Percentiles rank a stretch among this genome's conserved stretches.
phyloP scores from a whole-genome alignment of 2,888 invertebrate genomes.

The Cryptops parisi region DNA sequence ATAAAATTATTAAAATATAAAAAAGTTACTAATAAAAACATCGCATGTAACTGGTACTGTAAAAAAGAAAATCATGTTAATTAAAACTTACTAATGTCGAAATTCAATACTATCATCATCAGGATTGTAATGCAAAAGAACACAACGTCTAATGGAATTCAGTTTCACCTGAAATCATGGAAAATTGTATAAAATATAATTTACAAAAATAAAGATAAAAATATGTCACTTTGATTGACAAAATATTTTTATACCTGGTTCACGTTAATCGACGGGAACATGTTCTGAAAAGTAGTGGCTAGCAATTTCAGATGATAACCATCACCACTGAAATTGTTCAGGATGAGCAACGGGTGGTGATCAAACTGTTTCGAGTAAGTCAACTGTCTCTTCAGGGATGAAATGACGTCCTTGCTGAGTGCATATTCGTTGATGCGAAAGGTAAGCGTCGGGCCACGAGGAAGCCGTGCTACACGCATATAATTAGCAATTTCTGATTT shows the following conservation, averaged over 20 bases:
- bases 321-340: constrained; percentile 61
- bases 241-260: constrained; percentile 46
- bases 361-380: constrained; percentile 66
- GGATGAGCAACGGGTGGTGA: constrained; percentile 74
- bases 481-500: constrained; percentile 71
- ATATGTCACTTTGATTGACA: neutral
- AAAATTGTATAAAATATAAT: constrained; percentile 9
- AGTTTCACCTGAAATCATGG: constrained; percentile 53
- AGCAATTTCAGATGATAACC: constrained; percentile 79
- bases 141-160: constrained; percentile 69
- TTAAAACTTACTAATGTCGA: constrained; percentile 57
- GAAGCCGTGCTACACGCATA: constrained; percentile 66
- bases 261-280: constrained; percentile 95
- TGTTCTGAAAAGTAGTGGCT: constrained; percentile 92
- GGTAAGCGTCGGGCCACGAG: constrained; percentile 83
- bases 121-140: constrained; percentile 77
- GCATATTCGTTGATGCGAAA: constrained; percentile 72
- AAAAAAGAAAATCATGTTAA: neutral
- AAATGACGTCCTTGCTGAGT: constrained; percentile 69
- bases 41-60: neutral
- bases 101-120: constrained; percentile 74
- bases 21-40: neutral
- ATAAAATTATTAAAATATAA: constrained; percentile 17
- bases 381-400: constrained; percentile 66
- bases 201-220: neutral